Evolutionary conservation across 2,888 invertebrate genomes (phyloP).

Genomic region (Platerodrilus igneus): DNA sequence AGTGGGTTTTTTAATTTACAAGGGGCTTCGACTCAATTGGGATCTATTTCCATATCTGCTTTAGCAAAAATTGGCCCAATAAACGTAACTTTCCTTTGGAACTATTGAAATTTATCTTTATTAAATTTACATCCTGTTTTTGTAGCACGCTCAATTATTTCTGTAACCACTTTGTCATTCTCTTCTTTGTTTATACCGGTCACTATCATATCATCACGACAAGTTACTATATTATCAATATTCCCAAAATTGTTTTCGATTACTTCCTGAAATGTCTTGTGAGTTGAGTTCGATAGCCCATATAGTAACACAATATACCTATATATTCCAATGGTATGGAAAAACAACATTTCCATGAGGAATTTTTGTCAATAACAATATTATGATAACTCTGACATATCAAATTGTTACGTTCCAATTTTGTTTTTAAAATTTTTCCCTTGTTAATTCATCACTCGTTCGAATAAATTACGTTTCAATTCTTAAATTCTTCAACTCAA

Average conservation of each 20-base stretch:
- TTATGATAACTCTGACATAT: too few species aligned
- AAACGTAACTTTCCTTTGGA: too few species aligned
- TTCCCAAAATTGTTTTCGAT: conserved; percentile 21
- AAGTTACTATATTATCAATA: too few species aligned
- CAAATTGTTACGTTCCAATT: too few species aligned
- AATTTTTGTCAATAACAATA: too few species aligned
- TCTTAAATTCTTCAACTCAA: too few species aligned
- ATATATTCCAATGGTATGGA: too few species aligned
- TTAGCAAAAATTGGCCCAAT: too few species aligned
- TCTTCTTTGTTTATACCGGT: conserved; percentile 15
- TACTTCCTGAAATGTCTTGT: conserved; percentile 25
- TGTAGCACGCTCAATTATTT: conserved; percentile 18
- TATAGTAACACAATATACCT: conserved; percentile 22
- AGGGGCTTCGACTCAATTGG: conserved; percentile 3
- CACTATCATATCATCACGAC: conserved; percentile 25
- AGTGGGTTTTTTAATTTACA: conserved; percentile 1
- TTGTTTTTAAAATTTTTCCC: too few species aligned
- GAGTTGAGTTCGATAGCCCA: conserved; percentile 26
- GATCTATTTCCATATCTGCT: conserved; percentile 12
- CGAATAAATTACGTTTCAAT: too few species aligned
- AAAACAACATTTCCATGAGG: too few species aligned
- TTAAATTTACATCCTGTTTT: conserved; percentile 22
- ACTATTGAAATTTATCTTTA: conserved; percentile 24
- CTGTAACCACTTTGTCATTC: conserved; percentile 21
- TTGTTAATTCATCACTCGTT: too few species aligned